Evolutionary conservation across 2,113 vertebrate species (phyloP), one percentile per base, ranked within the genome.

Genomic region (Lichenostomus cassidix): DNA sequence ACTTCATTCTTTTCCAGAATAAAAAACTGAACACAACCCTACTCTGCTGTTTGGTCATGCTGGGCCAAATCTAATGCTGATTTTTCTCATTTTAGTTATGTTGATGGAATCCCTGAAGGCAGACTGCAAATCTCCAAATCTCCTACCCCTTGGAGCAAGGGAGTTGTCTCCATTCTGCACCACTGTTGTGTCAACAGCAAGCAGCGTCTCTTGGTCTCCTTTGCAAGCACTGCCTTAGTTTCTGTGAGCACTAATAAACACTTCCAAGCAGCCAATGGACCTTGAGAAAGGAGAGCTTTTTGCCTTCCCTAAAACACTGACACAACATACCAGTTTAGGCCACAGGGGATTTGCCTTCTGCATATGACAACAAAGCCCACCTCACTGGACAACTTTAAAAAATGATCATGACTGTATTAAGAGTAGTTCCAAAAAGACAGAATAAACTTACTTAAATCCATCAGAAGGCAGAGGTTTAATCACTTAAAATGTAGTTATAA

Each of bases 111-210:
- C 70, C 81, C 79, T 76, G n/a, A 58, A 73, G 33, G 69, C n/a
- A 73, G 21, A 44, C 35, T 33, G 14, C 58, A 75, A 50, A 87
- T 16, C 8, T 1, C 42, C 31, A 27, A 37, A 56, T 5, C 37
- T 82, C 75, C 74, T 49, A 64, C 5, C 14, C 31, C 74, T 68
- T 44, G 75, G 41, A 92, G 88, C 79, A 83, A 70, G 55, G 83
- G 88, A 93, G 90, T 35, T 77, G 73, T 50, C 82, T 83, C 46
- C 44, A 41, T 60, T 81, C n/a, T 79, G 31, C 46, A 55, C 10
- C 44, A 17, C 44, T 86, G 79, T 74, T 93, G 58, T 18, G 56
- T 59, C 91, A 96, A 70, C 94, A 89, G 29, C 64, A 81, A 97
- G 53, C 41, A 67, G 47, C 12, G 0, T 74, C 77, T 71, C 39